Conservation (phyloP, 2,888 invertebrate genomes). For the Cephus rjabovi region DNA sequence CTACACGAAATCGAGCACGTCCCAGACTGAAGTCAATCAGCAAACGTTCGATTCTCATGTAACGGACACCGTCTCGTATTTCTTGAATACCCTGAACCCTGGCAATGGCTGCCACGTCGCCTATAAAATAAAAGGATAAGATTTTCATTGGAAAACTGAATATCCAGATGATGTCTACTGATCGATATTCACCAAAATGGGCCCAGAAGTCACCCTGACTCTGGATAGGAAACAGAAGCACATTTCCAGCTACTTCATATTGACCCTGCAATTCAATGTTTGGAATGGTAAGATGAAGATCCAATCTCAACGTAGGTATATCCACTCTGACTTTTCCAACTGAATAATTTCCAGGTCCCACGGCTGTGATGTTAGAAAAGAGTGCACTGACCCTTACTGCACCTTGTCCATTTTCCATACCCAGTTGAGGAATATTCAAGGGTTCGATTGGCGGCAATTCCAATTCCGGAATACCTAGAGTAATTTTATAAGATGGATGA, state of each 20-base stretch:
- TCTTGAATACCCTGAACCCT: conserved; percentile 79
- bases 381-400: conserved; percentile 79
- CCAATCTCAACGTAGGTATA: conserved; percentile 51
- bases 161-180: neutral
- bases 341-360: conserved; percentile 82
- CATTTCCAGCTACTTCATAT: conserved; percentile 83
- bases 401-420: conserved; percentile 84
- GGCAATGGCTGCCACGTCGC: conserved; percentile 77
- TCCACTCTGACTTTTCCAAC: conserved; percentile 72
- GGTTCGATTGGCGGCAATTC: conserved; percentile 83
- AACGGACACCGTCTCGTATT: conserved; percentile 72
- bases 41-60: conserved; percentile 77
- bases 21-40: conserved; percentile 78
- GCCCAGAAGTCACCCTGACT: conserved; percentile 87
- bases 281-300: conserved; percentile 69
- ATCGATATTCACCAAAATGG: conserved; percentile 74
- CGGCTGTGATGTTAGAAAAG: conserved; percentile 80
- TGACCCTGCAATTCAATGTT: conserved; percentile 80
- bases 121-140: conserved; percentile 65
- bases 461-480: conserved; percentile 76
- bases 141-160: neutral
- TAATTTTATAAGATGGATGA: neutral
- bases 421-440: conserved; percentile 75
- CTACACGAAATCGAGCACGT: conserved; percentile 77
- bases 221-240: conserved; percentile 81